phyloP scores from a whole-genome alignment of 2,113 vertebrate genomes.

The Sphaerodactylus townsendi region DNA sequence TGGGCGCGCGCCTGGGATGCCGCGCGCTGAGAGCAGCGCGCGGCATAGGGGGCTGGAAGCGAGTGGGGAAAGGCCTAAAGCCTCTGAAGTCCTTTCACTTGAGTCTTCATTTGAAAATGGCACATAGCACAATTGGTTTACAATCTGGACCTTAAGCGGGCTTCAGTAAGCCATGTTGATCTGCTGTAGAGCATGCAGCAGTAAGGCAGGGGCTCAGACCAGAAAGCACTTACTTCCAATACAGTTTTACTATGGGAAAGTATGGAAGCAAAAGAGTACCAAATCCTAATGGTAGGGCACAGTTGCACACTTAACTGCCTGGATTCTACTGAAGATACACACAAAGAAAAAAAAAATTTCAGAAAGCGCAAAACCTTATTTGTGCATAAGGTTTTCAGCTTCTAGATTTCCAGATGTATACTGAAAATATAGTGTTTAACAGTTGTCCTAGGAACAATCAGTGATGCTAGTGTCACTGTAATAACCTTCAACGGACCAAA shows the following conservation, averaged over 20 bases:
- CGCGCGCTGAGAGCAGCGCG: too few species aligned
- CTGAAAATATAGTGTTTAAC: not conserved
- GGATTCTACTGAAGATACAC: not conserved
- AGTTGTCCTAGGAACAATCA: not conserved
- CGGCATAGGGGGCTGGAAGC: too few species aligned
- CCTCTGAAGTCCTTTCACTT: not conserved
- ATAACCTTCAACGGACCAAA: not conserved
- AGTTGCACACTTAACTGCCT: too few species aligned
- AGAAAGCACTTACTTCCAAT: too few species aligned
- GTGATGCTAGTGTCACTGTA: not conserved
- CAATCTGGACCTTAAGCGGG: not conserved
- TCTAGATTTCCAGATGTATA: not conserved
- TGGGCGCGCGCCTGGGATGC: too few species aligned
- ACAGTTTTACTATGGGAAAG: not conserved
- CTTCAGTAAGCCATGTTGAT: not conserved
- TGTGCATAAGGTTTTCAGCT: not conserved
- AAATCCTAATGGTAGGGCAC: too few species aligned
- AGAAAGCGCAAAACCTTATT: not conserved
- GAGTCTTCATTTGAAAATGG: constrained; percentile 6
- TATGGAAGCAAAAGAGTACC: not conserved
- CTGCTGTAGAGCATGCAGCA: not conserved
- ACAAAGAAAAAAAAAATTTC: not conserved
- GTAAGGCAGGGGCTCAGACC: too few species aligned
- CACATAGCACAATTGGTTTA: not conserved
- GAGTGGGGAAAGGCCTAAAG: too few species aligned